Evolutionary conservation across 2,888 invertebrate genomes (phyloP).

Genomic region (Craniophora ligustri): DNA sequence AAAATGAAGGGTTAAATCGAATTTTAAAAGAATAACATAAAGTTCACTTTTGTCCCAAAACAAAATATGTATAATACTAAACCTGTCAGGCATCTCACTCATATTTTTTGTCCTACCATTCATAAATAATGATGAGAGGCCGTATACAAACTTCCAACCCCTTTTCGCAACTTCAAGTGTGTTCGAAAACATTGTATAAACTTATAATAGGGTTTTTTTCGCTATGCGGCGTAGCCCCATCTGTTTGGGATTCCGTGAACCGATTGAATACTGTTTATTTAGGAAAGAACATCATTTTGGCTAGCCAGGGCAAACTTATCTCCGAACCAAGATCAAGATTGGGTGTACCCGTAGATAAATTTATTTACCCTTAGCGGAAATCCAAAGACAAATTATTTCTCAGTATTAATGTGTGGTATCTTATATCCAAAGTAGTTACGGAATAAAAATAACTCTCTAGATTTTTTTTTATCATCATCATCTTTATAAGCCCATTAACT

Average conservation of each 20-base stretch:
- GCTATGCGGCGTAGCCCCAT: slow-evolving; percentile 34
- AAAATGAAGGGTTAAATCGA: background rate
- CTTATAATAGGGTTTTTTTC: slow-evolving; percentile 53
- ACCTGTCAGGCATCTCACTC: slow-evolving; percentile 12
- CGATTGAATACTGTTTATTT: slow-evolving; percentile 31
- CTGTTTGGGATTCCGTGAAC: slow-evolving; percentile 39
- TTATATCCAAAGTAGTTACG: no score
- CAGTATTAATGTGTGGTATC: background rate
- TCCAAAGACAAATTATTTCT: background rate
- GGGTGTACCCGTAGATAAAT: background rate
- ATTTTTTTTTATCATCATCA: no score
- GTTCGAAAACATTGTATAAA: slow-evolving; percentile 51
- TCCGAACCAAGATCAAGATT: background rate
- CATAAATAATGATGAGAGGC: slow-evolving; percentile 44
- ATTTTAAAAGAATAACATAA: background rate
- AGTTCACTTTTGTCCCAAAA: background rate
- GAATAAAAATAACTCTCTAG: no score
- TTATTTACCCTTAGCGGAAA: background rate
- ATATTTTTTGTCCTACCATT: slow-evolving; percentile 38
- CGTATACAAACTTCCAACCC: slow-evolving; percentile 45
- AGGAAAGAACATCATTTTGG: slow-evolving; percentile 24
- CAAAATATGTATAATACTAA: slow-evolving; percentile 16
- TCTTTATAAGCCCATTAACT: no score
- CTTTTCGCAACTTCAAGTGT: slow-evolving; percentile 47
- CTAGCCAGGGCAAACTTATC: background rate